phyloP scores from a whole-genome alignment of 2,888 invertebrate genomes.

The Drosophila hamatofila region DNA sequence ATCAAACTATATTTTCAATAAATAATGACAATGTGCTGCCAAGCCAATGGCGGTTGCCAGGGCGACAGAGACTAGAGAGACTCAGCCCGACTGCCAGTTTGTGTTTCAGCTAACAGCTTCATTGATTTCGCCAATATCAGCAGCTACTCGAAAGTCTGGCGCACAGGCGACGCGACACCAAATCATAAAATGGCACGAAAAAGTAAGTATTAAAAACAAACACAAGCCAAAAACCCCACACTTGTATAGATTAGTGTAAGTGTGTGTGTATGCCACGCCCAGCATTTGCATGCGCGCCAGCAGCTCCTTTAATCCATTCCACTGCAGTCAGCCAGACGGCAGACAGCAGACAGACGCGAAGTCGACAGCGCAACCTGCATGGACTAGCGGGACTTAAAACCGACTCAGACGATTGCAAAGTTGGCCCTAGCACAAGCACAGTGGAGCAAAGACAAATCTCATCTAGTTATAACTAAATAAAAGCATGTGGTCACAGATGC shows the following conservation, averaged over 20 bases:
- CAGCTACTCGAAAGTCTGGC: conserved; percentile 28
- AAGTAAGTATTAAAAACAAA: conserved; percentile 14
- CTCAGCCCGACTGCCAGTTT: conserved; percentile 18
- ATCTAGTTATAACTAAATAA: background rate
- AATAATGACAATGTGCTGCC: conserved; percentile 61
- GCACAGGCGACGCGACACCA: conserved; percentile 53
- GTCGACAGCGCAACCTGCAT: conserved; percentile 71
- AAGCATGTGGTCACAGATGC: no score
- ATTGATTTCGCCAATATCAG: conserved; percentile 67
- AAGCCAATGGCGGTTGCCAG: background rate
- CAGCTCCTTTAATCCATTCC: conserved; percentile 5
- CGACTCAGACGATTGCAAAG: conserved; percentile 37
- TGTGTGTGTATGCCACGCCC: conserved; percentile 52
- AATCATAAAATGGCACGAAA: conserved; percentile 48
- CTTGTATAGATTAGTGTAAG: conserved; percentile 9
- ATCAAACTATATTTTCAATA: conserved; percentile 82
- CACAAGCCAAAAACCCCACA: conserved; percentile 18
- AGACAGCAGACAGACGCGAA: conserved; percentile 56
- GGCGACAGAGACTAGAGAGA: background rate
- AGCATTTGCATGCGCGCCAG: conserved; percentile 57
- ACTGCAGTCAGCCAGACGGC: conserved; percentile 41
- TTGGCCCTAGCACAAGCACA: conserved; percentile 23
- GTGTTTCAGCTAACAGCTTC: conserved; percentile 53
- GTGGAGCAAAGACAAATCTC: background rate
- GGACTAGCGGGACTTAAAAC: conserved; percentile 37